A percentile compares a stretch with the other conserved stretches of the same genome.
Conservation (phyloP, 2,113 vertebrate genomes). For the Rhinogobius similis region DNA sequence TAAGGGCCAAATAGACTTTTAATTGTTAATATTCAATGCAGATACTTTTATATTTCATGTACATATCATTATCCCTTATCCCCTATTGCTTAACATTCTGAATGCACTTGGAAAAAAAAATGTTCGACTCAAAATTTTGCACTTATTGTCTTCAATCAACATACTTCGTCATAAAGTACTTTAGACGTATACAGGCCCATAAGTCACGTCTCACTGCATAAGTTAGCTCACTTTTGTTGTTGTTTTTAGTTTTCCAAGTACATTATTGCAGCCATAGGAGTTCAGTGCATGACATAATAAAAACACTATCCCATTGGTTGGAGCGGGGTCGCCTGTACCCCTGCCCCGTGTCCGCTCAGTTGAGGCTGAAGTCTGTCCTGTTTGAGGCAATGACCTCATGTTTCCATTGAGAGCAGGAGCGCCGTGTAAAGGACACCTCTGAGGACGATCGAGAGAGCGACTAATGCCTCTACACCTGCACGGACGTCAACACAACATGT, state of each 20-base stretch:
- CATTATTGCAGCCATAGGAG: not conserved
- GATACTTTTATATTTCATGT: no score
- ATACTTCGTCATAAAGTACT: not conserved
- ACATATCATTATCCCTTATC: not conserved
- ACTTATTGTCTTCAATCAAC: not conserved
- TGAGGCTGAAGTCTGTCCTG: slow-evolving; percentile 68
- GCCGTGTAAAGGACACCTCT: slow-evolving; percentile 77
- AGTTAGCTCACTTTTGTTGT: not conserved
- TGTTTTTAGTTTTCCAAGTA: not conserved
- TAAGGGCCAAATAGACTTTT: no score
- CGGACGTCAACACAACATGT: slow-evolving; percentile 3
- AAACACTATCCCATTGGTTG: slow-evolving; percentile 36
- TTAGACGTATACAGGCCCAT: not conserved
- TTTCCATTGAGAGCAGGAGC: slow-evolving; percentile 72
- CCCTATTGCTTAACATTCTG: no score
- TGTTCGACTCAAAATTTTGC: no score
- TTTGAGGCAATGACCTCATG: slow-evolving; percentile 77
- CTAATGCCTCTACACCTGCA: slow-evolving; percentile 29
- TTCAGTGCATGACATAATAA: slow-evolving; percentile 32
- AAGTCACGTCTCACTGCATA: not conserved
- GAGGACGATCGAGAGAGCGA: slow-evolving; percentile 63
- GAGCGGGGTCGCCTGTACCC: slow-evolving; percentile 13
- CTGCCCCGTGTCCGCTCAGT: slow-evolving; percentile 48
- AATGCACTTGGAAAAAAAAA: no score
- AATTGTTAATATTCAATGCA: no score